Evolutionary conservation across 2,888 invertebrate genomes (phyloP), one percentile per base, ranked within the genome.

Genomic region (Phyllotreta striolata): DNA sequence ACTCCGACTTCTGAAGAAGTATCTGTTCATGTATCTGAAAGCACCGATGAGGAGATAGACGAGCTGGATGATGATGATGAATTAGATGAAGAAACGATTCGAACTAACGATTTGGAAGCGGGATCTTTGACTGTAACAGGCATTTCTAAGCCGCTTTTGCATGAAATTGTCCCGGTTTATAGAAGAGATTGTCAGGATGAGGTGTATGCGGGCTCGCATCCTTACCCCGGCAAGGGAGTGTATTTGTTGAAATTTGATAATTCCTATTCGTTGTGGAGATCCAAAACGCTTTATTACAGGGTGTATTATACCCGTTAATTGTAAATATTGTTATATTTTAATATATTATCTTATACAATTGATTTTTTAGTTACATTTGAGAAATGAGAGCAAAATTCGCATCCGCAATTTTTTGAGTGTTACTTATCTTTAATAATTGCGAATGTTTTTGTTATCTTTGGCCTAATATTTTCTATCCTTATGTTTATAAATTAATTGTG

Each of bases 241-340:
- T 99, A 99, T 83, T 85, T 98, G 79, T 86, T 99, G 44, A 99
- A 99, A 84, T 99, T 99, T 83, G 99, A 99, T 84, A 99, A 99
- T 84, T 96, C 98, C 0, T 99, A 98, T 82, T 98, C 97, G 59
- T 86, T 99, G 72, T 99, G 98, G 98, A 89, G 99, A 76, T 97
- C 97, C 73, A 99, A 99, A 88, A 97, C 96, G 49, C 88, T 99
- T 59, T 99, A 98, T 83, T 99, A 99, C 83, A 89, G 98, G 83
- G 97, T 99, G 55, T 99, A 97, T 82, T 99, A 99, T 81, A 97
- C 95, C 56, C 91, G 93, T 64, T 81, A 77, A 76, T 57, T 63
- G 12, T 38, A 38, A 38, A 52, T 52, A 52, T 52, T 12, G 10
- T 51, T 52, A 38, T 52, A 35, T 10, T 35, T 35, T 49, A 35